Evolutionary conservation across 1,140 invertebrate genomes (phyloP).

Genomic region (Samia ricini): DNA sequence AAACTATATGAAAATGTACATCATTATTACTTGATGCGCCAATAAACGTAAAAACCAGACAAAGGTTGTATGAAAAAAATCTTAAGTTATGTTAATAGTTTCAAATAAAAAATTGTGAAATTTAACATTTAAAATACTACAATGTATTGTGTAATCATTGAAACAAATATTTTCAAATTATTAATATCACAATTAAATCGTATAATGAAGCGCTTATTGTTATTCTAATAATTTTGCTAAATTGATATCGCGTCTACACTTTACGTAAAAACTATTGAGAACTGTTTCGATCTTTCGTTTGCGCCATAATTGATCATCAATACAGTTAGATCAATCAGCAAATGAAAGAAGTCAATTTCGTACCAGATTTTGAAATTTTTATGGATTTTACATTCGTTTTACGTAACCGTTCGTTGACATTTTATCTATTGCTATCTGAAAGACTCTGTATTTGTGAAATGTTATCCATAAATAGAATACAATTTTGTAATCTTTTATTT

Average conservation of each 20-base stretch:
- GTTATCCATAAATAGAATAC: not conserved
- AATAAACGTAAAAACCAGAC: too few relatives aligned
- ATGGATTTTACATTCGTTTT: constrained; percentile 1
- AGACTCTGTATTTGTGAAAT: not conserved
- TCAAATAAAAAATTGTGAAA: too few relatives aligned
- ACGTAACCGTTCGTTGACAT: not conserved
- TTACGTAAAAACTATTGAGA: constrained; percentile 3
- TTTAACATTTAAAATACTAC: too few relatives aligned
- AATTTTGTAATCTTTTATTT: not conserved
- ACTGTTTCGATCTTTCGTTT: not conserved
- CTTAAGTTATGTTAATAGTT: too few relatives aligned
- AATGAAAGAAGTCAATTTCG: not conserved
- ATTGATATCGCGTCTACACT: not conserved
- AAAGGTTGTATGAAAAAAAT: too few relatives aligned
- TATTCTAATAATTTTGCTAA: not conserved
- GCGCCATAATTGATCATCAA: constrained; percentile 1
- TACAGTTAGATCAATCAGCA: not conserved
- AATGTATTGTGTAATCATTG: too few relatives aligned
- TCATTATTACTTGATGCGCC: too few relatives aligned
- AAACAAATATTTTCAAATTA: too few relatives aligned
- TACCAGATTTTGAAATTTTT: constrained; percentile 8
- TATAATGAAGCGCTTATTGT: not conserved
- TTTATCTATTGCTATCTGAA: not conserved
- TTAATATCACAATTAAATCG: constrained; percentile 6
- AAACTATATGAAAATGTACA: too few relatives aligned